Base-by-base conservation (phyloP, 2,113 vertebrate species). In the Theropithecus gelada region DNA sequence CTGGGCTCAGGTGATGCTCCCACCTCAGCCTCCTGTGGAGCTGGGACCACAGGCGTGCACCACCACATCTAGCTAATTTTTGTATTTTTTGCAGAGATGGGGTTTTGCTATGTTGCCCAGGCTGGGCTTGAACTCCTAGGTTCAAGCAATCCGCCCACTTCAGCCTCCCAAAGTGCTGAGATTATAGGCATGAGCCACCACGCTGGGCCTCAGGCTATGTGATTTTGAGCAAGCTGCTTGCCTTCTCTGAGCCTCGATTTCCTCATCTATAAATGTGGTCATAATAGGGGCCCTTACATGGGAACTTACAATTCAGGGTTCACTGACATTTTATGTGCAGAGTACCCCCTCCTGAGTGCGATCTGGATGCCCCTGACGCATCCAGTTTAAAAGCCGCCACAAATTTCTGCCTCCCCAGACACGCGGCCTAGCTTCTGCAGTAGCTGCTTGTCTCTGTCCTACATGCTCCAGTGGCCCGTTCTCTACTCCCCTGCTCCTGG, bases 231-330 rank as follows among this genome's bases (percentile, higher is more conserved):
- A 48, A 23, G 23, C 30, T 55, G 6, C 76, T 86, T 57, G 83
- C 43, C 59, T 35, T 86, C 59, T 95, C 72, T 97, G 78, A 72
- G 59, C 66, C 64, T 70, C 23, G 30, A 64, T 23, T 57, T 93
- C 61, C 79, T 79, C 22, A 13, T 66, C 82, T 70, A 3, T 45
- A 9, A n/a, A 13, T 25, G 23, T 45, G 55, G 48, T 18, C 52
- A 8, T 43, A 14, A 30, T 5, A 50, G 45, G 23, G 66, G 57
- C 73, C 40, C 55, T 48, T 83, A 18, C 0, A 3, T 84, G 52
- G 38, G 48, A 43, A 43, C 30, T 57, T 68, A 30, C 3, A 55
- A 30, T 2, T 10, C 18, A 52, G 25, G 35, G 30, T 3, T n/a
- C 61, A 5, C 1, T 73, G 92, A 68, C 23, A 16, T 48, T 30